Conservation (phyloP, 2,888 invertebrate species). For the Hesperia comma region DNA sequence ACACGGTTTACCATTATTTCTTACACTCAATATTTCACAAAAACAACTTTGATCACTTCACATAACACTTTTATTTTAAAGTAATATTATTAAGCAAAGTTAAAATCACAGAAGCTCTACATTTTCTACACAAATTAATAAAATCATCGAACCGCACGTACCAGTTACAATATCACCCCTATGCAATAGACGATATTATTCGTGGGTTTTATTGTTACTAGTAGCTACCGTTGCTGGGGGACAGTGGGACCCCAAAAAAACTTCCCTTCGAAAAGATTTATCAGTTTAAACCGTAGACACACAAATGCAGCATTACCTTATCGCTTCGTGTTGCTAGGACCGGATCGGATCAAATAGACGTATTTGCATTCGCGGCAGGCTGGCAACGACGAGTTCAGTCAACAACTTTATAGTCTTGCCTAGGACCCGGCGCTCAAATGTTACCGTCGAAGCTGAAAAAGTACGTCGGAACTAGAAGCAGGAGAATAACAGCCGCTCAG, state of each 20-base stretch:
- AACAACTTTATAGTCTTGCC: constrained; percentile 25
- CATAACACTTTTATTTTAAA: too few relatives aligned
- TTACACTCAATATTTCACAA: too few relatives aligned
- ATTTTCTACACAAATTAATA: not conserved
- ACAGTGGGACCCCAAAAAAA: constrained; percentile 10
- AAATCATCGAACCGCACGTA: not conserved
- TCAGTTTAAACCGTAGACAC: constrained; percentile 42
- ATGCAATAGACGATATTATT: not conserved
- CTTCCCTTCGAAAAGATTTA: constrained; percentile 42
- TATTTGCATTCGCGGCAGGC: constrained; percentile 60
- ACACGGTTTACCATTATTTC: too few relatives aligned
- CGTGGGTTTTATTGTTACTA: constrained; percentile 10
- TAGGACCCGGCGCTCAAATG: constrained; percentile 4
- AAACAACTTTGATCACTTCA: too few relatives aligned
- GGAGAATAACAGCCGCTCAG: too few relatives aligned
- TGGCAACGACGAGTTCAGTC: constrained; percentile 49
- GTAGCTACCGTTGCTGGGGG: constrained; percentile 5
- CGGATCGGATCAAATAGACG: constrained; percentile 57
- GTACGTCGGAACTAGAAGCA: too few relatives aligned
- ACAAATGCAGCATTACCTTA: constrained; percentile 40
- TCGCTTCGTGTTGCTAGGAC: constrained; percentile 50
- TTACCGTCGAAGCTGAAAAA: not conserved
- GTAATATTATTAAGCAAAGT: too few relatives aligned
- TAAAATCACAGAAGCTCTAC: too few relatives aligned
- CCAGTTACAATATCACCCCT: constrained; percentile 9